Conservation (phyloP, 2,113 vertebrate genomes). For the Malurus alboscapulatus region DNA sequence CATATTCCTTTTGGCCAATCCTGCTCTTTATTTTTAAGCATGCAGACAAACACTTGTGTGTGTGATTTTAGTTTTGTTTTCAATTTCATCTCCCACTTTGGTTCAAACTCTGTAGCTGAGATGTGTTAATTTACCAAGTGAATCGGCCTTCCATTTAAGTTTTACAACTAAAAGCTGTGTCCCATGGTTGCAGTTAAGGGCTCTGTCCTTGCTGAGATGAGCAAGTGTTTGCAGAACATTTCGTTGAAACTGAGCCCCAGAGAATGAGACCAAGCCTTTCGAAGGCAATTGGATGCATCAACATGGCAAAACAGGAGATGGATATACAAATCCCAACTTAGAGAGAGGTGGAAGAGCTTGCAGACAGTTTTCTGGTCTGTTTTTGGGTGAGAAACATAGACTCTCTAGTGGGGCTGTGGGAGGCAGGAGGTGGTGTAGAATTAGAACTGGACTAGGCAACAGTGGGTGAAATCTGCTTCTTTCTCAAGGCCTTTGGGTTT, state of each 20-base stretch:
- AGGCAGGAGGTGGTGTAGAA: not conserved
- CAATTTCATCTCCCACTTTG: not conserved
- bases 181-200: not conserved
- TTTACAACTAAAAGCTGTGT: not conserved
- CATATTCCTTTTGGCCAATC: conserved; percentile 3
- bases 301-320: not conserved
- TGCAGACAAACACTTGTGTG: not conserved
- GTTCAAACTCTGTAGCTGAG: not conserved
- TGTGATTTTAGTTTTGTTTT: not conserved
- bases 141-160: not conserved
- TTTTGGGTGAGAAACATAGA: not conserved
- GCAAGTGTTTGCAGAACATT: not conserved
- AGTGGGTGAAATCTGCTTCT: not conserved
- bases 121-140: not conserved
- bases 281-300: not conserved
- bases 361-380: not conserved
- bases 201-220: not conserved
- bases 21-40: not conserved
- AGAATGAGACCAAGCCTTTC: not conserved
- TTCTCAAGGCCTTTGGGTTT: not conserved
- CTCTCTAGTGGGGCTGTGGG: not conserved
- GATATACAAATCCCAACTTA: not conserved
- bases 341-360: not conserved
- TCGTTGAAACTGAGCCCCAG: not conserved
- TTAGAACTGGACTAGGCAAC: not conserved